Evolutionary conservation across 2,113 vertebrate genomes (phyloP), one percentile per base, ranked within the genome.

Genomic region (Tachysurus fulvidraco): DNA sequence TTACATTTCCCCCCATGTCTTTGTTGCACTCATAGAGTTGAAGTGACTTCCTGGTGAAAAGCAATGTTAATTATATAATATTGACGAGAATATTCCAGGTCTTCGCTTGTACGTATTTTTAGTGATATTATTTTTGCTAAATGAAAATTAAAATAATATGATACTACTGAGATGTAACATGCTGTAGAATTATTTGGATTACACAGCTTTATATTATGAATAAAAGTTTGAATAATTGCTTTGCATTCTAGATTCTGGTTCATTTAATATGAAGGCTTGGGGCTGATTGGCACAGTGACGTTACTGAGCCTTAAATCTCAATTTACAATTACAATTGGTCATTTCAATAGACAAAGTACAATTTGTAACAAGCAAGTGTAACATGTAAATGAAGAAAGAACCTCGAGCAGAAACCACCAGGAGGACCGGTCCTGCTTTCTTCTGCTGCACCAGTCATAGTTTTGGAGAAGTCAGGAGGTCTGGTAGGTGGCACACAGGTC

Each of bases 121-220:
- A 54, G 50, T 25, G 4, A 54, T 84, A 76, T 84, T 84, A 78
- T 84, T 84, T 84, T 59, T 84, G 55, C 83, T 46, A 74, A 44
- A 46, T 60, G 5, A 84, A 60, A 84, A 46, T 60, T 2, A 84
- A 60, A 84, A 60, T n/a, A 44, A 16, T 23, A n/a, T 83, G 54
- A 74, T 74, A 44, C 69, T 84, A 76, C 83, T 84, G 83, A 84
- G 60, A 50, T 76, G 16, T 84, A 60, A 84, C 60, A 65, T 28
- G 23, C 44, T 17, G 41, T 83, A 30, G 54, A 74, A 73, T 74
- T 59, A 76, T 76, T 84, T 76, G 55, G 69, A 84, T 59, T 84
- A 57, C 71, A 60, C 41, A 46, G 55, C 69, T 85, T 77, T 85
- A 64, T 85, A 85, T 77, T 77, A 41, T 60, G 23, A 84, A 76